Evolutionary conservation across 2,888 invertebrate species (phyloP).

Genomic region (Macrophya alboannulata): DNA sequence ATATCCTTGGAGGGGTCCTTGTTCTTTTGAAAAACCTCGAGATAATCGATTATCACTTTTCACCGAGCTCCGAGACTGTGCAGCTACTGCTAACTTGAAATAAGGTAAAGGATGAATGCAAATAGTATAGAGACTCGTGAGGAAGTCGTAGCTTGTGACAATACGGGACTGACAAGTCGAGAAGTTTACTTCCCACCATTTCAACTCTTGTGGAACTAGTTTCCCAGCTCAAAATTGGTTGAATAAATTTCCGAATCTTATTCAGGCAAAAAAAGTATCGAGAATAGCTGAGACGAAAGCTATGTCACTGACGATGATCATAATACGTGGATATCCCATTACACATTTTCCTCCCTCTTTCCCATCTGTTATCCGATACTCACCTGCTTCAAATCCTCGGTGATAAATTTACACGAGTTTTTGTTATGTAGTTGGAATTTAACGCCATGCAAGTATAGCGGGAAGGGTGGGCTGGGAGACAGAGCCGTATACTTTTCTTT

Average conservation of each 20-base stretch:
- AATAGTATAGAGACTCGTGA: constrained; percentile 17
- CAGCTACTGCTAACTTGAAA: constrained; percentile 32
- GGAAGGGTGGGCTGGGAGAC: not conserved
- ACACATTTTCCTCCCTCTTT: not conserved
- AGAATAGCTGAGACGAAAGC: not conserved
- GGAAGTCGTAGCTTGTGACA: constrained; percentile 30
- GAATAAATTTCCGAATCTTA: constrained; percentile 34
- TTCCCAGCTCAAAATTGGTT: constrained; percentile 1
- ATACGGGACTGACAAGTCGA: constrained; percentile 49
- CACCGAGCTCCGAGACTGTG: not conserved
- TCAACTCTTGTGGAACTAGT: constrained; percentile 1
- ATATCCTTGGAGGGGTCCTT: too few relatives aligned
- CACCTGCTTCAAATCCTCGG: not conserved
- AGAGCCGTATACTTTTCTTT: not conserved
- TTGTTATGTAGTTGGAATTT: not conserved
- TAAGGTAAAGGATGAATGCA: constrained; percentile 39
- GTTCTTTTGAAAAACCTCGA: not conserved
- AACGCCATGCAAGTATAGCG: not conserved
- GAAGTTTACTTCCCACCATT: constrained; percentile 46
- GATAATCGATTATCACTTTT: constrained; percentile 10
- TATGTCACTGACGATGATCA: not conserved
- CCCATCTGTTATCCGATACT: constrained; percentile 24
- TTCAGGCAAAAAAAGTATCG: constrained; percentile 37
- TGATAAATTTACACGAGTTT: constrained; percentile 10
- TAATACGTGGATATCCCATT: constrained; percentile 16